These are phyloP conservation scores for Eutrigla gurnardus DNA, from an alignment of 2,797 vertebrate genomes.

Conservation along the genomic window DNA sequence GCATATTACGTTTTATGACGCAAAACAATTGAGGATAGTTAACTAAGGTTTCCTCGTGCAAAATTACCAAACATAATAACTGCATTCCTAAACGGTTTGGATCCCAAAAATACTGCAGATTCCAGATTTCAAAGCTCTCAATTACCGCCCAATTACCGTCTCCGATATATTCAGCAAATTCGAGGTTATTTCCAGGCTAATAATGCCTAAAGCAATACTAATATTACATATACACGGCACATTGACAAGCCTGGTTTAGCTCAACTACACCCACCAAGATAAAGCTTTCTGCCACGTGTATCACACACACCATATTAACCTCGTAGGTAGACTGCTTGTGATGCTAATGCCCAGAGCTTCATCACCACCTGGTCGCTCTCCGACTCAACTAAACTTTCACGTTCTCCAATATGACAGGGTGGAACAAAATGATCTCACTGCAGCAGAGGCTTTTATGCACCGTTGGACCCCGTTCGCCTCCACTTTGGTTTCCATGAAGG, in stretches of 20 bases:
- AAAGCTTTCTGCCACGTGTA: not conserved
- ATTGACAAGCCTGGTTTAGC: conserved; percentile 26
- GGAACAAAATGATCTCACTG: conserved; percentile 41
- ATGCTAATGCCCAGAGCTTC: conserved; percentile 46
- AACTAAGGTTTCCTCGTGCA: not conserved
- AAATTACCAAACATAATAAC: not conserved
- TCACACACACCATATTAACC: conserved; percentile 26
- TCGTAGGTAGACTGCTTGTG: conserved; percentile 54
- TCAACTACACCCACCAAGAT: conserved; percentile 6
- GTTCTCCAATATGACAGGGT: conserved; percentile 36
- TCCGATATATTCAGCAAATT: not conserved
- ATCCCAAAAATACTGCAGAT: not conserved
- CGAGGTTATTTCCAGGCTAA: conserved; percentile 9
- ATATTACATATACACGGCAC: conserved; percentile 14
- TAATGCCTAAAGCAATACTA: not conserved
- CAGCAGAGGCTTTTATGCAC: conserved; percentile 53
- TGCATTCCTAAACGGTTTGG: not conserved
- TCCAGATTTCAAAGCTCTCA: not conserved
- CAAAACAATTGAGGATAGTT: not conserved
- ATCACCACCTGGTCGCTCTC: conserved; percentile 38
- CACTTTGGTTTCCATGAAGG: conserved; percentile 53
- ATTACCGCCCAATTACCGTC: not conserved
- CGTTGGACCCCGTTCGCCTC: conserved; percentile 52
- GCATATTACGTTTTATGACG: conserved; percentile 3
- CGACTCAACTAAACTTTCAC: conserved; percentile 42